Base-by-base conservation (phyloP, 37 sponge, comb jelly and placozoan species). In the Aplysina aerophoba region DNA sequence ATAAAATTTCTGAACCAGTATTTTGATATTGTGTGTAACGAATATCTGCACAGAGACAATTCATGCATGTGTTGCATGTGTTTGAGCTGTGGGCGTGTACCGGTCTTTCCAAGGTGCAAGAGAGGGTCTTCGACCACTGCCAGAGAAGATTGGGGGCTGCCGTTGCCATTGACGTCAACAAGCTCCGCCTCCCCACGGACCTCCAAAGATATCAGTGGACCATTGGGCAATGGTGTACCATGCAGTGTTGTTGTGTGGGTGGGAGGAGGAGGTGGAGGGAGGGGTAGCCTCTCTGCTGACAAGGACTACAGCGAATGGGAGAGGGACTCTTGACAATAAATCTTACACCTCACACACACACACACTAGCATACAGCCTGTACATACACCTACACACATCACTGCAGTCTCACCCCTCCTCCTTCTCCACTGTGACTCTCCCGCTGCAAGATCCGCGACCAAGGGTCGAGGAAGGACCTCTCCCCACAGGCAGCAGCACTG, bases 171-270 rank as follows among this genome's bases (percentile, higher is more conserved):
- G n/a, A 54, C n/a, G 53, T 75, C 78, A 24, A 75, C 53, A 16
- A 75, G 78, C 21, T 50, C 44, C 24, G 78, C 78, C 54, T 75
- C 78, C 4, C 25, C 78, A 1, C 78, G 44, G 1, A 54, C 78
- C 78, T 75, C 78, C 11, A 54, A 40, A 22, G 78, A 2, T 44
- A 6, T 75, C 53, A 75, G n/a, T 36, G 78, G 78, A 75, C 78
- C 78, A 75, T 75, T 75, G 21, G 78, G 50, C 22, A 53, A 1
- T 14, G 54, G 8, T 11, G 6, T 44, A 22, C 54, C 24, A 1
- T 27, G 4, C 36, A 34, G 34, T 5, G 21, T 37, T 71, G 36
- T 20, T 30, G 20, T 24, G 14, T 4, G 53, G 13, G n/a, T 15
- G 16, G 44, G 37, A 19, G 20, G 53, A 44, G n/a, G 37, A 19